Percentiles rank a stretch among this genome's conserved stretches.
phyloP scores from a whole-genome alignment of 2,888 invertebrate genomes.

The Eupsilia transversa region DNA sequence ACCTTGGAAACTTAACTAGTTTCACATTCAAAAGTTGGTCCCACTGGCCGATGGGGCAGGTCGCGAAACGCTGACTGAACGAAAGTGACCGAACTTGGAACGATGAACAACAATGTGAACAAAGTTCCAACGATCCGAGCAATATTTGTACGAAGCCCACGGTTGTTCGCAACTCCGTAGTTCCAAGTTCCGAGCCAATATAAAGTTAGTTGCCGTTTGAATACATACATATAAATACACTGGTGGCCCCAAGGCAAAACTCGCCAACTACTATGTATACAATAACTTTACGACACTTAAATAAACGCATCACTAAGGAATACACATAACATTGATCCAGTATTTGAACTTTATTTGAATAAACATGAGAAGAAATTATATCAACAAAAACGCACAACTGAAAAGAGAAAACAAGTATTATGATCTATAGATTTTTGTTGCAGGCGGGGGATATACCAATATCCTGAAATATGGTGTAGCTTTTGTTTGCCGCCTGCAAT shows the following conservation, averaged over 20 bases:
- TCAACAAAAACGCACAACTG: no score
- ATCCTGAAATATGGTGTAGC: no score
- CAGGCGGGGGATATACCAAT: no score
- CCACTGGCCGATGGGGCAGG: constrained; percentile 66
- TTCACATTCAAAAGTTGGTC: constrained; percentile 81
- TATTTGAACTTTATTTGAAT: constrained; percentile 34
- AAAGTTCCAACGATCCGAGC: constrained; percentile 80
- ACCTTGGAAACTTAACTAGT: constrained; percentile 83
- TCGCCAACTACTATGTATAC: constrained; percentile 51
- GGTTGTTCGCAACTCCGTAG: constrained; percentile 75
- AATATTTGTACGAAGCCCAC: constrained; percentile 79
- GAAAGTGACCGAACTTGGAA: constrained; percentile 82
- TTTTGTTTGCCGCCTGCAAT: no score
- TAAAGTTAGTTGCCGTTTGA: constrained; percentile 74
- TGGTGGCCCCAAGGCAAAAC: constrained; percentile 33
- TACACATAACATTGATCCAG: constrained; percentile 35
- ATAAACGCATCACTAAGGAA: constrained; percentile 37
- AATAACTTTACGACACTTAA: constrained; percentile 52
- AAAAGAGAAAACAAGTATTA: no score
- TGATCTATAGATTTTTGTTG: no score
- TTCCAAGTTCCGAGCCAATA: constrained; percentile 78
- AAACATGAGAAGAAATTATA: constrained; percentile 35
- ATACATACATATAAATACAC: constrained; percentile 58
- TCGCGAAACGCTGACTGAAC: constrained; percentile 77
- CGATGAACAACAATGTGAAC: constrained; percentile 80